Base-by-base conservation (phyloP, 2,797 vertebrate species). In the Dendrocincla tyrannina region DNA sequence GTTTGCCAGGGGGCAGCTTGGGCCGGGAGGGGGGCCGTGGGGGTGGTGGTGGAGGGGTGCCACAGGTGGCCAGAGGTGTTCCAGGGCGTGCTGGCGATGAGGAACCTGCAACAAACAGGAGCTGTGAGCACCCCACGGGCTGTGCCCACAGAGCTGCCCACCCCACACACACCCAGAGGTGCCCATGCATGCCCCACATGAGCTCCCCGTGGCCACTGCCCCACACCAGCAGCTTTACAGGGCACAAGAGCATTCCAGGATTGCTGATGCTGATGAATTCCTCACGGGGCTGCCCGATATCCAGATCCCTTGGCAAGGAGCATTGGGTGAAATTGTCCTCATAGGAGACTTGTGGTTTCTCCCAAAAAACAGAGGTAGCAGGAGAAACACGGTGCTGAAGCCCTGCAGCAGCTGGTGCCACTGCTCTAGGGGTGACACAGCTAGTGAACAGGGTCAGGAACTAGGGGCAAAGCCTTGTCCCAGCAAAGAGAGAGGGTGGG, bases 1-100 rank as follows among this genome's bases (percentile, higher is more conserved):
- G 99, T 83, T 99, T 99, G 89, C 99, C 99, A 0, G 99, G 99
- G 69, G 99, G 99, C 86, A 99, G 98, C 98, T 99, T 99, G 76
- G 99, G 99, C 93, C 99, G 96, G 6, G 99, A 99, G 4, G 99
- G 98, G 9, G 99, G 99, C 1, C 60, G 74, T 9, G 88, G 88
- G 0, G 88, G 88, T 0, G 81, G 88, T 4, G 99, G 99, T 1
- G 99, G 99, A 8, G 99, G 98, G 0, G 99, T 98, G 73, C 97
- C 89, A 30, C 99, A 98, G 20, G 98, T 87, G 33, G 98, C 98
- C 90, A 98, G 98, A 32, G 99, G 99, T 2, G 99, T 99, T 58
- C 98, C 97, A 3, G 99, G 99, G 46, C 99, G 98, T 70, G 98
- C 99, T 10, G 99, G 99, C 67, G 99, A 99, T 0, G 99, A 99